A percentile compares a stretch with the other conserved stretches of the same genome.
Conservation (phyloP, 2,113 vertebrate species). For the Prolemur simus region DNA sequence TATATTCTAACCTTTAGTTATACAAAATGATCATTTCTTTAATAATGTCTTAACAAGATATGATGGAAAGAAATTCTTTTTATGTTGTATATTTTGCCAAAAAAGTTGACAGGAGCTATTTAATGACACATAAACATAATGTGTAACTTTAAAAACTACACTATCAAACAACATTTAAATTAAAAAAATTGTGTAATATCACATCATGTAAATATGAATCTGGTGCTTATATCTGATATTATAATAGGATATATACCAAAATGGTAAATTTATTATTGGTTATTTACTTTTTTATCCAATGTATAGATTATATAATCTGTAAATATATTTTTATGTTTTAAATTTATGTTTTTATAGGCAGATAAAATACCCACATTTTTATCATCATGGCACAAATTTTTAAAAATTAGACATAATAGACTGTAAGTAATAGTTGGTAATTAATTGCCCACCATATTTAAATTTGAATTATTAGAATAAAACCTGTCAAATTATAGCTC, state of each 20-base stretch:
- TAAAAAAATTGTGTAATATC: neutral
- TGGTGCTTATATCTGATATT: neutral
- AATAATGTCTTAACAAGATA: neutral
- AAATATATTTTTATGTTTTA: slow-evolving; percentile 26
- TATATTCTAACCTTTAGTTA: neutral
- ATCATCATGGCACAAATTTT: neutral
- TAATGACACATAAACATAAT: neutral
- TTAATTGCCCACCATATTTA: neutral
- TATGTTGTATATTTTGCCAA: neutral
- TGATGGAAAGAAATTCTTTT: neutral
- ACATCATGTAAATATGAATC: neutral
- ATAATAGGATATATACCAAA: neutral
- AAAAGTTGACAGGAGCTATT: neutral
- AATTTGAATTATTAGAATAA: neutral
- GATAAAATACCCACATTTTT: neutral
- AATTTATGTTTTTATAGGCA: neutral
- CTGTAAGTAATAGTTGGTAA: neutral
- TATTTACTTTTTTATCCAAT: slow-evolving; percentile 3
- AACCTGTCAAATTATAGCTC: neutral
- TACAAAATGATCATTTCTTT: neutral
- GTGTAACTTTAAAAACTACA: neutral
- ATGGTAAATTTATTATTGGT: neutral
- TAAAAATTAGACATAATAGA: neutral
- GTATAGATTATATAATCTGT: neutral
- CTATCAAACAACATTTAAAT: neutral